These are phyloP conservation scores for Eumerus sabulonum DNA, from an alignment of 2,888 invertebrate genomes.

Conservation along the genomic window DNA sequence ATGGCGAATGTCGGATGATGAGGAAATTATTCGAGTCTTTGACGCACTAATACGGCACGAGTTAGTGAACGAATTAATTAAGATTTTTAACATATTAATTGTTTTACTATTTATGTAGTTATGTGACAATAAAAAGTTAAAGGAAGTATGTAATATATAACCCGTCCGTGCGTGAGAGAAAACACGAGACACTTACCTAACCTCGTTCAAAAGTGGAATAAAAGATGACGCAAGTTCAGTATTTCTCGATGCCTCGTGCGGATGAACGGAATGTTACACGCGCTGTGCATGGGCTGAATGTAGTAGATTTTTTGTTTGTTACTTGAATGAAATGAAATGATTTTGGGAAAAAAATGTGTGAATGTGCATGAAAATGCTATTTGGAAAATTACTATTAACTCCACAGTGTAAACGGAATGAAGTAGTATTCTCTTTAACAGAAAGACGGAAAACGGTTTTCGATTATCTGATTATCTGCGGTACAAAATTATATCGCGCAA, in stretches of 20 bases:
- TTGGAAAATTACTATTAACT: too few species aligned
- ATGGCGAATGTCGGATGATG: slow-evolving; percentile 68
- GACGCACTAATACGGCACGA: slow-evolving; percentile 71
- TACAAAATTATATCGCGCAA: too few species aligned
- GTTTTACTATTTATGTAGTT: too few species aligned
- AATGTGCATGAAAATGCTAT: too few species aligned
- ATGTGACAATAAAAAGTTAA: slow-evolving; percentile 11
- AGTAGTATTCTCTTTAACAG: too few species aligned
- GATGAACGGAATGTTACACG: slow-evolving; percentile 34
- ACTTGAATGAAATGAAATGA: too few species aligned
- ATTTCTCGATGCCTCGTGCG: slow-evolving; percentile 53
- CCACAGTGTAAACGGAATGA: too few species aligned
- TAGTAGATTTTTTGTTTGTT: slow-evolving; percentile 36
- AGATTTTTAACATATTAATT: slow-evolving; percentile 71
- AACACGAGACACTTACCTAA: slow-evolving; percentile 77
- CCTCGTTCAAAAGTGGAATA: slow-evolving; percentile 77
- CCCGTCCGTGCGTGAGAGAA: slow-evolving; percentile 71
- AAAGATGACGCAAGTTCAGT: slow-evolving; percentile 71
- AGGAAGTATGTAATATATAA: slow-evolving; percentile 52
- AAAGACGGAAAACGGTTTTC: too few species aligned
- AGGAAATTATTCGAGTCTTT: slow-evolving; percentile 76
- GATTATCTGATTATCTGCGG: too few species aligned
- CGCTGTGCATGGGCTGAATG: slow-evolving; percentile 24
- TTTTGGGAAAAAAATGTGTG: too few species aligned
- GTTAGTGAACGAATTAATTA: slow-evolving; percentile 74